These are phyloP conservation scores for Stomatorhinus walkeri DNA, from an alignment of 2,797 vertebrate genomes.

Conservation along the genomic window DNA sequence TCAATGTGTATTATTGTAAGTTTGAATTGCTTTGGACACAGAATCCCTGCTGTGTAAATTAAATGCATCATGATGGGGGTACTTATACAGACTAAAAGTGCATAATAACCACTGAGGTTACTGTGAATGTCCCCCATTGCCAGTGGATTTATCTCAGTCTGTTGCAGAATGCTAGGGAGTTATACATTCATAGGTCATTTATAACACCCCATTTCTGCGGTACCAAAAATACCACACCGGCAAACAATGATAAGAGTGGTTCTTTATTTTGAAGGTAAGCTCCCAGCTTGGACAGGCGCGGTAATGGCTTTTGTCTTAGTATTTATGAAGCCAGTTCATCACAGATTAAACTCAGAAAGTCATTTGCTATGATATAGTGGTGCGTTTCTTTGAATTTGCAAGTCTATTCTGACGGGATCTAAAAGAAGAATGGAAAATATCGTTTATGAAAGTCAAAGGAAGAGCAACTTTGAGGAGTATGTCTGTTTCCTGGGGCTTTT, in stretches of 20 bases:
- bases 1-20: neutral
- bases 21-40: neutral
- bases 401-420: neutral
- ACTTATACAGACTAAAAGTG: neutral
- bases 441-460: neutral
- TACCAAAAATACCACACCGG: neutral
- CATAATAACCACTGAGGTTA: neutral
- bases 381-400: neutral
- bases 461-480: neutral
- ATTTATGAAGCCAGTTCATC: constrained; percentile 3
- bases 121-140: neutral
- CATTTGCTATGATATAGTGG: neutral
- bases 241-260: neutral
- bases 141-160: neutral
- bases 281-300: neutral
- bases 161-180: neutral
- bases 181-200: neutral
- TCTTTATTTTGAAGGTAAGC: neutral
- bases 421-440: neutral
- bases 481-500: neutral
- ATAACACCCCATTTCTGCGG: neutral
- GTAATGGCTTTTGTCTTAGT: constrained; percentile 5
- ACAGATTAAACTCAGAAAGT: neutral
- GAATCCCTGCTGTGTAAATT: neutral
- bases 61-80: neutral